phyloP scores from a whole-genome alignment of 2,888 invertebrate species.

The Tipula lateralis region DNA sequence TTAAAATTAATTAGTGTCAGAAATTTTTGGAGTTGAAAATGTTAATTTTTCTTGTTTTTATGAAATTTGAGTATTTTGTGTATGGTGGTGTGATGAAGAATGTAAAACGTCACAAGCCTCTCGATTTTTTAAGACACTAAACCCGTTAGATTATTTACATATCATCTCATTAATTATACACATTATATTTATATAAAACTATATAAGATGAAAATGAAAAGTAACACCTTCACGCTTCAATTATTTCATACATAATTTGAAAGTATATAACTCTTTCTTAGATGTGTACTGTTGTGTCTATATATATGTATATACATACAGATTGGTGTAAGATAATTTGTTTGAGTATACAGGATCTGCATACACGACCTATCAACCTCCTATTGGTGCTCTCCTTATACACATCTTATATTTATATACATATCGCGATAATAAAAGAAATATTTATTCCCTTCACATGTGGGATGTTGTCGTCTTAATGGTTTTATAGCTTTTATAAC shows the following conservation, averaged over 20 bases:
- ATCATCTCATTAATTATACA: not conserved
- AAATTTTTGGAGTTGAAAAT: not conserved
- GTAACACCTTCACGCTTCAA: not conserved
- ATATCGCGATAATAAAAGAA: not conserved
- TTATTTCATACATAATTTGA: not conserved
- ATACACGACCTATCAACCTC: not conserved
- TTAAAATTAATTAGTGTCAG: constrained; percentile 24
- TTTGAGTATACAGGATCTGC: not conserved
- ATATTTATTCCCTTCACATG: not conserved
- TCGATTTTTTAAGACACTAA: not conserved
- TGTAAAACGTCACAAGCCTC: not conserved
- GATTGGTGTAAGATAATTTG: not conserved
- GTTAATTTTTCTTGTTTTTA: not conserved
- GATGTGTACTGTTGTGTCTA: too few species aligned
- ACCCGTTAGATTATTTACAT: constrained; percentile 13
- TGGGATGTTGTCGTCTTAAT: not conserved
- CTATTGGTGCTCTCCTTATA: not conserved
- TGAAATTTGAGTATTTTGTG: not conserved
- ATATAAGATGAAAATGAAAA: not conserved
- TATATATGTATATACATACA: not conserved
- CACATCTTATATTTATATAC: too few species aligned
- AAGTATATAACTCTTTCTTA: not conserved
- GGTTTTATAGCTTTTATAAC: not conserved
- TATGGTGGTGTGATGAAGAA: not conserved
- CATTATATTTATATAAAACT: not conserved